Evolutionary conservation across 2,797 vertebrate genomes (phyloP), one percentile per base, ranked within the genome.

Genomic region (Chiroxiphia lanceolata): DNA sequence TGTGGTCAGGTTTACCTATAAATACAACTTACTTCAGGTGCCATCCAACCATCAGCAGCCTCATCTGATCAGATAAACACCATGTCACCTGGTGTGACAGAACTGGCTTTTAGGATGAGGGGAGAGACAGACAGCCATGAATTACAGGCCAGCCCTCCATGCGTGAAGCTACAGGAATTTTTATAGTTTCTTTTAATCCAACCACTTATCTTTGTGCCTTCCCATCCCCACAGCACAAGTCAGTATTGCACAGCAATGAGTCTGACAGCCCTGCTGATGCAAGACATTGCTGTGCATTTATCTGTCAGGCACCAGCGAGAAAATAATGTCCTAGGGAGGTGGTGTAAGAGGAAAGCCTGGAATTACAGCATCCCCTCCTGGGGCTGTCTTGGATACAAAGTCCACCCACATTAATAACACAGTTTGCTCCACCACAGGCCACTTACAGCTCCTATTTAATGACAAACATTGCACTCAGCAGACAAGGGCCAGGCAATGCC

Each of bases 361-460:
- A 96, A 96, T 96, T 96, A 95, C 67, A 70, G 65, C 78, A 72
- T 88, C 50, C n/a, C 45, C n/a, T 90, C 93, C 80, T 1, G 44
- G 44, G 80, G 77, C 75, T 67, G 56, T 8, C 71, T 76, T 45
- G 1, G 0, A 16, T 29, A 60, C 13, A 19, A 68, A 60, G 59
- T 13, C 78, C 0, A 0, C 85, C 90, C 83, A 68, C 0, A 0
- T 63, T 67, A 93, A 87, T 75, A 64, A 83, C 11, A 92, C 44
- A 63, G 44, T 65, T 68, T 68, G 45, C 40, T 91, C 72, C 40
- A 44, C 47, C 45, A 67, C 50, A 61, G 48, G 29, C 71, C 45
- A 7, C 72, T 91, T 12, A 9, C 29, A 74, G 5, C n/a, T 79
- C 87, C 40, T 47, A 2, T 31, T 89, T 76, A 85, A 56, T 63